Evolutionary conservation across 1,140 invertebrate species (phyloP).

Genomic region (Nasonia giraulti): DNA sequence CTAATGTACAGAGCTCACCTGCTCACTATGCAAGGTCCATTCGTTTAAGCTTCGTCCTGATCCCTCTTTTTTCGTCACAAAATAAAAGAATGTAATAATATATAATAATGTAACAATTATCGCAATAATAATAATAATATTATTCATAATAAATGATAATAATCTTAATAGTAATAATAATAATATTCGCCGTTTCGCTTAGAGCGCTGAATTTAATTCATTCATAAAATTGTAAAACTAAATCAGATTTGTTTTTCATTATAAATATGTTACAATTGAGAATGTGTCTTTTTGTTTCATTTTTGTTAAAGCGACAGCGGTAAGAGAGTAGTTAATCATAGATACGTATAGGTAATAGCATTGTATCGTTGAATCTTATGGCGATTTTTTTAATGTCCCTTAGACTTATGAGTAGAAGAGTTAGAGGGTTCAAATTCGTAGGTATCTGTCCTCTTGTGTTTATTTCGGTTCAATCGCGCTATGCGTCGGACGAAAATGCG

Average conservation of each 20-base stretch:
- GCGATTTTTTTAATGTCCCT: conserved; percentile 64
- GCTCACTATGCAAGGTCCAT: conserved; percentile 53
- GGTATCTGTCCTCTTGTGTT: conserved; percentile 61
- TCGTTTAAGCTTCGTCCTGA: conserved; percentile 57
- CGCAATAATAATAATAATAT: conserved; percentile 51
- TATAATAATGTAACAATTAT: conserved; percentile 55
- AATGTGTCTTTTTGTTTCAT: conserved; percentile 38
- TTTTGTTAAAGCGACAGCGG: conserved; percentile 66
- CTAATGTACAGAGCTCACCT: conserved; percentile 57
- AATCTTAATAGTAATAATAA: conserved; percentile 52
- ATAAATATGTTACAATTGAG: conserved; percentile 71
- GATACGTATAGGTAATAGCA: conserved; percentile 70
- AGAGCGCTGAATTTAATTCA: conserved; percentile 61
- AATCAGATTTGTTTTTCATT: conserved; percentile 64
- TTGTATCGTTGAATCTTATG: conserved; percentile 71
- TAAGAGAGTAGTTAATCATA: conserved; percentile 67
- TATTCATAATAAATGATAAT: conserved; percentile 49
- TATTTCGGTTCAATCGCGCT: conserved; percentile 58
- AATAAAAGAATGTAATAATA: conserved; percentile 53
- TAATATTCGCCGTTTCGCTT: conserved; percentile 57
- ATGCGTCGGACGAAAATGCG: conserved; percentile 45
- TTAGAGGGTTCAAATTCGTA: conserved; percentile 60
- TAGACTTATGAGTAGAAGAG: conserved; percentile 59
- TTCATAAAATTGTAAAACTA: conserved; percentile 68
- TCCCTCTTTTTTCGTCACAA: conserved; percentile 57